Percentiles rank a stretch among this genome's conserved stretches.
Evolutionary conservation across 2,888 invertebrate genomes (phyloP).

Genomic region (Dryomyza anilis): DNA sequence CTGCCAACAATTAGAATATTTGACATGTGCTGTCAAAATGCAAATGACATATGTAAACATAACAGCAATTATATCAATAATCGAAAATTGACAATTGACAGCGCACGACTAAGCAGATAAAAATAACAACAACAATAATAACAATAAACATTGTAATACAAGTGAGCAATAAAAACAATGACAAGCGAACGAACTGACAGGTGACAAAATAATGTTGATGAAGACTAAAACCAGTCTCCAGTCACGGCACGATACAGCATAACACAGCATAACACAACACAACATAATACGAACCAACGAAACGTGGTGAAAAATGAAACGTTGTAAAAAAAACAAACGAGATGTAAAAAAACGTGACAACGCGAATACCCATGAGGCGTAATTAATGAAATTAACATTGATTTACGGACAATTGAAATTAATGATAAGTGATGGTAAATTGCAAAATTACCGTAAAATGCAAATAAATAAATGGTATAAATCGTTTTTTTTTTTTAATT

Average conservation of each 20-base stretch:
- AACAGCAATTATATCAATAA: no score
- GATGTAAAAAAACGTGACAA: neutral
- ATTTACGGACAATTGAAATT: neutral
- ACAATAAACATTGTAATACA: neutral
- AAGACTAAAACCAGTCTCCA: constrained; percentile 20
- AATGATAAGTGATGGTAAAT: no score
- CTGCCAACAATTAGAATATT: constrained; percentile 4
- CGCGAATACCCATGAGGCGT: neutral
- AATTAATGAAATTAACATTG: neutral
- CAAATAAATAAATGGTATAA: neutral
- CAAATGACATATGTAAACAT: constrained; percentile 10
- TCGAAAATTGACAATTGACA: neutral
- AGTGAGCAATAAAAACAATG: neutral
- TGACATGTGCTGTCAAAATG: constrained; percentile 11
- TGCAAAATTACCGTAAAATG: neutral
- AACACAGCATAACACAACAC: neutral
- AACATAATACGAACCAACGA: neutral
- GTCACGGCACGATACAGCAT: neutral
- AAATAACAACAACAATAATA: neutral
- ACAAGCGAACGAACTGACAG: constrained; percentile 27
- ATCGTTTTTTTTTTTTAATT: no score
- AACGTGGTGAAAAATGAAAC: no score
- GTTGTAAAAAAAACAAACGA: neutral
- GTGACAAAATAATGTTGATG: constrained; percentile 37
- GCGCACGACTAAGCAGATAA: neutral